phyloP scores from a whole-genome alignment of 2,888 invertebrate species.

The Sceliomorpha sp. region DNA sequence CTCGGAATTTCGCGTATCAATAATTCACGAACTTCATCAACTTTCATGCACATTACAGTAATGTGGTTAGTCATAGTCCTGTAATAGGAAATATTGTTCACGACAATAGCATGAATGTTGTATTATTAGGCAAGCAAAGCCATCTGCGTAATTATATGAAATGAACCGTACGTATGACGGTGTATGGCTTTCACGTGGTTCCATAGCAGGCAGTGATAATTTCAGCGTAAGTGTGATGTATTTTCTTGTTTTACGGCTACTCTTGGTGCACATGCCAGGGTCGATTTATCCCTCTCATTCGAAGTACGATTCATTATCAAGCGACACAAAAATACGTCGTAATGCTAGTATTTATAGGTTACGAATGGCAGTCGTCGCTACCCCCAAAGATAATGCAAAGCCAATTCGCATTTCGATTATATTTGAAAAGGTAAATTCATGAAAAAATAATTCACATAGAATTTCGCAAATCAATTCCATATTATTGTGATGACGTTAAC shows the following conservation, averaged over 20 bases:
- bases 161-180: conserved; percentile 64
- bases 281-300: neutral
- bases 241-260: conserved; percentile 61
- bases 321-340: too few relatives aligned
- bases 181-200: conserved; percentile 30
- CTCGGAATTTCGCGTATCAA: too few relatives aligned
- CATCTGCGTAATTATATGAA: conserved; percentile 72
- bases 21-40: too few relatives aligned
- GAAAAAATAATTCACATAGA: too few relatives aligned
- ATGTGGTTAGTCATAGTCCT: conserved; percentile 9
- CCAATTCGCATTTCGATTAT: too few relatives aligned
- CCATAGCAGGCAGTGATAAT: conserved; percentile 70
- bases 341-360: too few relatives aligned
- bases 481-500: too few relatives aligned
- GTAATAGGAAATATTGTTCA: conserved; percentile 13
- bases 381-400: too few relatives aligned
- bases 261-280: neutral
- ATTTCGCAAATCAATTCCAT: too few relatives aligned
- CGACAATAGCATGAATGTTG: conserved; percentile 6
- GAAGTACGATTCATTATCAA: too few relatives aligned
- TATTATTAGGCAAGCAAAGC: conserved; percentile 23
- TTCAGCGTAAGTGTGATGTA: conserved; percentile 63
- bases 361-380: too few relatives aligned
- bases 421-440: too few relatives aligned
- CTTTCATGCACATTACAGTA: conserved; percentile 4